Evolutionary conservation across 2,797 vertebrate genomes (phyloP).

Genomic region (Peromyscus eremicus): DNA sequence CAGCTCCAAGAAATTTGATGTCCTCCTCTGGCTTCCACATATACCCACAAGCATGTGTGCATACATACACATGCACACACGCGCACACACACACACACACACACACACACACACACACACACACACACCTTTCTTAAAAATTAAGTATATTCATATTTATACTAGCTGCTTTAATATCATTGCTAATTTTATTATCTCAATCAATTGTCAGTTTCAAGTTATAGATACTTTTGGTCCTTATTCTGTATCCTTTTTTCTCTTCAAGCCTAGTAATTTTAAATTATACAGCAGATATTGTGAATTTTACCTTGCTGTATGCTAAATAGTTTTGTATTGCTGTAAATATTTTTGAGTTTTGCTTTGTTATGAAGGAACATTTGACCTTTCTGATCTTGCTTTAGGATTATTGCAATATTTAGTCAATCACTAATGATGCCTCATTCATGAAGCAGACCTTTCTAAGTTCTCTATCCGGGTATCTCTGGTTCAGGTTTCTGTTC

Average conservation of each 20-base stretch:
- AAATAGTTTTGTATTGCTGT: neutral
- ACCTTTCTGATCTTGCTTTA: slow-evolving; percentile 40
- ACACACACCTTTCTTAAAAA: neutral
- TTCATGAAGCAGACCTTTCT: neutral
- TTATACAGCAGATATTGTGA: neutral
- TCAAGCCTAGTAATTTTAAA: neutral
- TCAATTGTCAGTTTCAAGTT: neutral
- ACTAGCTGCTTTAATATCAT: neutral
- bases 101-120: too few relatives aligned
- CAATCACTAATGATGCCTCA: neutral
- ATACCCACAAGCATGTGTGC: neutral
- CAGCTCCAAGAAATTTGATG: neutral
- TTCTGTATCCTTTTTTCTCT: slow-evolving; percentile 42
- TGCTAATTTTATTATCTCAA: neutral
- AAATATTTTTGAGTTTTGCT: slow-evolving; percentile 36
- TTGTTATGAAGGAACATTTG: neutral
- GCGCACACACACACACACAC: too few relatives aligned
- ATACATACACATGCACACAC: too few relatives aligned
- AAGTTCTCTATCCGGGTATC: neutral
- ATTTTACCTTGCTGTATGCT: neutral
- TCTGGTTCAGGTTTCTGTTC: neutral
- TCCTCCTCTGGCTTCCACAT: neutral
- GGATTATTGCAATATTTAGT: neutral
- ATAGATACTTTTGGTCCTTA: neutral
- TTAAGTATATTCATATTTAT: neutral